A percentile compares a stretch with the other conserved stretches of the same genome.
These are phyloP conservation scores for Heterohyrax brucei DNA, from an alignment of 2,797 vertebrate genomes.

Conservation along the genomic window DNA sequence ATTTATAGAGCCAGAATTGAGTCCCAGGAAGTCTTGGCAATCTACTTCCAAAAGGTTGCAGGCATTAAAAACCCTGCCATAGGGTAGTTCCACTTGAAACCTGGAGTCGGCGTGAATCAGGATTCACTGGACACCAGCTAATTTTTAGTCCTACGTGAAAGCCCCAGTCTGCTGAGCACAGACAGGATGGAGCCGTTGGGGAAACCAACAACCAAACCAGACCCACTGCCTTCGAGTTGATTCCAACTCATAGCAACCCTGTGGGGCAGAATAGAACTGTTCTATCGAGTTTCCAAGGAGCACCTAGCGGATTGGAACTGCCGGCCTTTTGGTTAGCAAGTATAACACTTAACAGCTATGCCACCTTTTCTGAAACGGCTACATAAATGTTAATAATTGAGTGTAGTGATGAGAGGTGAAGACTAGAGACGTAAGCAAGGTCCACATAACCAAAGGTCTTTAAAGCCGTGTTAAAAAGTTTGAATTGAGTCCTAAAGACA, in stretches of 20 bases:
- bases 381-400: slow-evolving; percentile 33
- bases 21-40: not conserved
- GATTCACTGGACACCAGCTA: not conserved
- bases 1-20: not conserved
- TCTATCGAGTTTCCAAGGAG: too few relatives aligned
- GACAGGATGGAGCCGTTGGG: not conserved
- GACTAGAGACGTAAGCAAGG: not conserved
- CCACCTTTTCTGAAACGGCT: not conserved
- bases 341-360: too few relatives aligned
- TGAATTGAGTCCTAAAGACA: not conserved
- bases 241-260: too few relatives aligned
- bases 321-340: too few relatives aligned
- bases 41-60: not conserved
- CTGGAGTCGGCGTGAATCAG: not conserved
- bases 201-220: not conserved
- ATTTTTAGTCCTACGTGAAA: not conserved
- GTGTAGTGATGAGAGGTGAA: not conserved
- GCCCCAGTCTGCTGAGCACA: not conserved
- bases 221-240: too few relatives aligned
- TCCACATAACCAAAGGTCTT: not conserved
- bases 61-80: not conserved
- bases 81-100: not conserved
- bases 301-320: too few relatives aligned
- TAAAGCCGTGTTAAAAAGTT: not conserved
- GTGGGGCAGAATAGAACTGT: too few relatives aligned